Evolutionary conservation across 37 sponge, comb jelly and placozoan species (phyloP).

Genomic region (Diacarnus erythraeanus): DNA sequence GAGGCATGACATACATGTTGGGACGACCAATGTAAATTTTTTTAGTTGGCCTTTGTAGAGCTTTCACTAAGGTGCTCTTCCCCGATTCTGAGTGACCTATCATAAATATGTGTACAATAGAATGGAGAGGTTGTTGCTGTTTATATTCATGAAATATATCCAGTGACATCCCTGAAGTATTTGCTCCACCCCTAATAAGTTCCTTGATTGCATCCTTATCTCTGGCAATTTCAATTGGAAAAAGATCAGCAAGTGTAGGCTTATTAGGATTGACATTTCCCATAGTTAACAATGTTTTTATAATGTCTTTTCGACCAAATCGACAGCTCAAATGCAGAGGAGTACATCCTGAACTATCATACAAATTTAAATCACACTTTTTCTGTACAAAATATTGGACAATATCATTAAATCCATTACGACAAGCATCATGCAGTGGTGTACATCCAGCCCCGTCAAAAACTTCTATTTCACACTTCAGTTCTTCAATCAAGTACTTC

Average conservation of each 20-base stretch:
- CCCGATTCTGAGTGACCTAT: slow-evolving; percentile 46
- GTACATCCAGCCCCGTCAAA: slow-evolving; percentile 1
- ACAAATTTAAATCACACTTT: not conserved
- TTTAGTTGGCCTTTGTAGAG: slow-evolving; percentile 16
- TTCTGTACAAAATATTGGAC: slow-evolving; percentile 26
- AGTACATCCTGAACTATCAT: slow-evolving; percentile 12
- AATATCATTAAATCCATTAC: slow-evolving; percentile 18
- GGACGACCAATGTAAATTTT: not conserved
- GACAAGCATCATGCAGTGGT: slow-evolving; percentile 40
- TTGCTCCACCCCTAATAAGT: slow-evolving; percentile 43
- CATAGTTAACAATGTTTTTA: slow-evolving; percentile 3
- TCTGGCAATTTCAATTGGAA: slow-evolving; percentile 17
- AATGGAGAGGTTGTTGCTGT: slow-evolving; percentile 4
- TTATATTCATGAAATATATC: not conserved
- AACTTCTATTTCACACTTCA: not conserved
- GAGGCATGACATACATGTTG: not conserved
- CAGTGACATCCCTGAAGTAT: not conserved
- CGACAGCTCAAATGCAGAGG: slow-evolving; percentile 36
- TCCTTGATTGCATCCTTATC: slow-evolving; percentile 22
- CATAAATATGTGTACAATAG: slow-evolving; percentile 30
- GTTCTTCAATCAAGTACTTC: slow-evolving; percentile 31
- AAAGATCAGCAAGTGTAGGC: not conserved
- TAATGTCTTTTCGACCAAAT: slow-evolving; percentile 17
- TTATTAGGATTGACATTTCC: slow-evolving; percentile 25
- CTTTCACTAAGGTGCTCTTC: slow-evolving; percentile 56